phyloP scores from a whole-genome alignment of 2,888 invertebrate genomes.

The Epirrhoe alternata region DNA sequence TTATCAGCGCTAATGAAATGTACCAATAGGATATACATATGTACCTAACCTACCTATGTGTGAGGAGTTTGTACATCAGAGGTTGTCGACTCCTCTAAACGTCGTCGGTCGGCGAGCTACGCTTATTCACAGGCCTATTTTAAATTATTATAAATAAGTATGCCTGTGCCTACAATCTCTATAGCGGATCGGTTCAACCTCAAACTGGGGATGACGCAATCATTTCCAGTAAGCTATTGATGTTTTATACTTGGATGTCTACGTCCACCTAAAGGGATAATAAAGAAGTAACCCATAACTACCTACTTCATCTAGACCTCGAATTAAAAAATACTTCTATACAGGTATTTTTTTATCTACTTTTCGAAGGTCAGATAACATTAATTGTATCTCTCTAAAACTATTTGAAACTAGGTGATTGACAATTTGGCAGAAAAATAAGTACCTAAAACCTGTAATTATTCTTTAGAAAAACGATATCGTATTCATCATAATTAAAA shows the following conservation, averaged over 20 bases:
- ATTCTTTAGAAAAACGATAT: no score
- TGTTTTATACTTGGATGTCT: neutral
- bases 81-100: conserved; percentile 37
- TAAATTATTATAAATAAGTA: conserved; percentile 32
- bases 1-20: conserved; percentile 23
- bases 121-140: conserved; percentile 40
- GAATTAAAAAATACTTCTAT: no score
- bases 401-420: no score
- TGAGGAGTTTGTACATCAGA: conserved; percentile 30
- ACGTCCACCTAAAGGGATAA: no score
- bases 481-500: no score
- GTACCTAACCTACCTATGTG: conserved; percentile 14
- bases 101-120: conserved; percentile 6
- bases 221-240: conserved; percentile 6
- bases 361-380: no score
- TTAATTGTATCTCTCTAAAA: no score
- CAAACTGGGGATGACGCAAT: conserved; percentile 27
- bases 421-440: no score
- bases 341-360: no score
- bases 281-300: no score
- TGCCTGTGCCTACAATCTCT: conserved; percentile 20
- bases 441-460: no score
- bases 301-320: no score
- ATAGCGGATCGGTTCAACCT: conserved; percentile 20
- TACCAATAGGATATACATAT: conserved; percentile 5